A percentile compares a stretch with the other conserved stretches of the same genome.
Conservation (phyloP, 2,797 vertebrate species). For the Acipenser ruthenus region DNA sequence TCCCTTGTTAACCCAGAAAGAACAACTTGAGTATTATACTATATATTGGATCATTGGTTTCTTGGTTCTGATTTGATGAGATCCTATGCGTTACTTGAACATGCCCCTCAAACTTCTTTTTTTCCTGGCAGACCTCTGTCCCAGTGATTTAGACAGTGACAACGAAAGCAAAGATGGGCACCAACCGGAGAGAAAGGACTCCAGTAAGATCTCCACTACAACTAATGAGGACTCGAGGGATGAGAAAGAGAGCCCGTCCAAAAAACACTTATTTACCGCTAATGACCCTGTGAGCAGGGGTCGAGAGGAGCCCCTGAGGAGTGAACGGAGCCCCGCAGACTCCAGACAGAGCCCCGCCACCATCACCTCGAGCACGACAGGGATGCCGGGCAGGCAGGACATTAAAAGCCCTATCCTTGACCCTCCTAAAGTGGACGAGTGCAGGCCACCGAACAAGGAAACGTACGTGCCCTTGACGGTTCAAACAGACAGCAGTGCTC, state of each 20-base stretch:
- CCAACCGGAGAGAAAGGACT: constrained; percentile 68
- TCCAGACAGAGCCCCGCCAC: constrained; percentile 84
- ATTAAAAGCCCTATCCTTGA: constrained; percentile 68
- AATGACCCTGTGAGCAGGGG: constrained; percentile 49
- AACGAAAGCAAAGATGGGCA: constrained; percentile 86
- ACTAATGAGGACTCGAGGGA: constrained; percentile 67
- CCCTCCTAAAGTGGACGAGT: constrained; percentile 69
- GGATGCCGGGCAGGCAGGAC: constrained; percentile 59
- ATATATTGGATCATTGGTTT: too few relatives aligned
- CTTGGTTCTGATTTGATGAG: too few relatives aligned
- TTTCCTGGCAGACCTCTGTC: constrained; percentile 69
- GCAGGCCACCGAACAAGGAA: constrained; percentile 38
- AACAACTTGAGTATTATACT: too few relatives aligned
- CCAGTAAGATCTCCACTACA: constrained; percentile 83
- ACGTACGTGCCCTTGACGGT: constrained; percentile 43
- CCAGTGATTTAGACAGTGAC: constrained; percentile 91
- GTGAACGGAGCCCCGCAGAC: constrained; percentile 76
- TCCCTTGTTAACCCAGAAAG: too few relatives aligned
- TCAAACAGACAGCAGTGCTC: constrained; percentile 55
- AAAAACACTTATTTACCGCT: constrained; percentile 43
- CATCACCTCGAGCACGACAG: constrained; percentile 83
- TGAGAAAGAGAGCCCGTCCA: constrained; percentile 58
- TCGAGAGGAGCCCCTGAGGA: constrained; percentile 53
- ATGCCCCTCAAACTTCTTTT: background rate
- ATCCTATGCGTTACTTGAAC: too few relatives aligned